Base-by-base conservation (phyloP, 2,888 invertebrate genomes). In the Aquatica leii region DNA sequence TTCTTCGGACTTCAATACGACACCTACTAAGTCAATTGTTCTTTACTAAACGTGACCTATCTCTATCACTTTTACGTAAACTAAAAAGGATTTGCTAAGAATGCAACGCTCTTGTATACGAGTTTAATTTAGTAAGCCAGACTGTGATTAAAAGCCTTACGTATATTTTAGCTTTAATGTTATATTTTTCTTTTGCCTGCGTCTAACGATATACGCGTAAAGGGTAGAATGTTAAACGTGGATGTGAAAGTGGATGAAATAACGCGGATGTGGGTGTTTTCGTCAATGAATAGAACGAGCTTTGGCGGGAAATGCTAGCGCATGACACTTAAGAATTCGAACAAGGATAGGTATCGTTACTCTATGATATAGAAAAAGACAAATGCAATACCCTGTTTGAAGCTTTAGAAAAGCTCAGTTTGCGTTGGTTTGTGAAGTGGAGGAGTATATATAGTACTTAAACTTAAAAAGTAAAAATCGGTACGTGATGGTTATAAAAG, bases 231-330 rank as follows among this genome's bases (percentile, higher is more conserved):
- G 49, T 49, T 60, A 34, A 37, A 49, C 58, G 55, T 51, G 43
- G 43, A 17, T 35, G 48, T 48, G 49, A 43, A 63, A 58, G 35
- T 58, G 40, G 58, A 54, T 54, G 49, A 21, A 53, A 59, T 20
- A 43, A 55, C 54, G 43, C 50, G 59, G 59, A 62, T 62, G 69
- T 69, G 66, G 68, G 68, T 62, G 68, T 65, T 58, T 65, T 65
- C 61, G 66, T 66, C 68, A 66, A 66, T 69, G 66, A 65, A 65
- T 62, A 60, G 64, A 46, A 34, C 31, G 54, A 60, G 57, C 59
- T 66, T 67, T 66, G 66, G 66, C 66, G 66, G 68, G 66, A 64
- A 64, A 56, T 48, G 20, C 40, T 21, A 52, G 64, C 64, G 64
- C 64, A 64, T 64, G 64, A 20, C 20, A 43, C 21, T 52, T 20